Evolutionary conservation across 2,113 vertebrate species (phyloP), one percentile per base, ranked within the genome.

Genomic region (Dicrurus megarhynchus): DNA sequence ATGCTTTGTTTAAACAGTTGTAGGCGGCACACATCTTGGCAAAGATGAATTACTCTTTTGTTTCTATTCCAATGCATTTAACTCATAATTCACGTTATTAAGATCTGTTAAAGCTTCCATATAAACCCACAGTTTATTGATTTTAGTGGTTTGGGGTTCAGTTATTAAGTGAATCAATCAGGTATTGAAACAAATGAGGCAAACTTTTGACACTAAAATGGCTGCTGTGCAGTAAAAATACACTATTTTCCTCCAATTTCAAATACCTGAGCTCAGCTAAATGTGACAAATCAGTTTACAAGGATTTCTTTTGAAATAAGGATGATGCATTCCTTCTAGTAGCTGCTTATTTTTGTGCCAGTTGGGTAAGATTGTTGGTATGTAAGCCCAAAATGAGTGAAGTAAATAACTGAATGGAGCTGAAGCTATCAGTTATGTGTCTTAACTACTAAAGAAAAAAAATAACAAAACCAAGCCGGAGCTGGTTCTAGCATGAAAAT

Each of bases 101-200:
- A 88, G 46, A 63, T 35, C 10, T 65, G 2, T 26, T 41, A 53
- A 75, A 64, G 24, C 44, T 78, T 89, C 19, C 49, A 23, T 61
- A 73, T 47, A 61, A 77, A 81, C 15, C 10, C 13, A 26, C 8
- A n/a, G 9, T 55, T 68, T 50, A 37, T 55, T 73, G 52, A 33
- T 94, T 97, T 84, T 93, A 95, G 52, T 97, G 93, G 74, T 93
- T 97, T 97, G 95, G 94, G 73, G 61, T 97, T 98, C 18, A 11
- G 91, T 98, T 98, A 93, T 95, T 96, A 69, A 94, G 75, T 16
- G 10, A 70, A 42, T 78, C 13, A 35, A 35, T 74, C 50, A n/a
- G 24, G 8, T 75, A 27, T 59, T 75, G 39, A 84, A 84, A 19
- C 23, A 63, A 81, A 20, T 7, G 55, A 67, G 22, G 39, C 47